A percentile compares a stretch with the other conserved stretches of the same genome.
phyloP scores from a whole-genome alignment of 2,113 vertebrate genomes.

The Brachyistius frenatus region DNA sequence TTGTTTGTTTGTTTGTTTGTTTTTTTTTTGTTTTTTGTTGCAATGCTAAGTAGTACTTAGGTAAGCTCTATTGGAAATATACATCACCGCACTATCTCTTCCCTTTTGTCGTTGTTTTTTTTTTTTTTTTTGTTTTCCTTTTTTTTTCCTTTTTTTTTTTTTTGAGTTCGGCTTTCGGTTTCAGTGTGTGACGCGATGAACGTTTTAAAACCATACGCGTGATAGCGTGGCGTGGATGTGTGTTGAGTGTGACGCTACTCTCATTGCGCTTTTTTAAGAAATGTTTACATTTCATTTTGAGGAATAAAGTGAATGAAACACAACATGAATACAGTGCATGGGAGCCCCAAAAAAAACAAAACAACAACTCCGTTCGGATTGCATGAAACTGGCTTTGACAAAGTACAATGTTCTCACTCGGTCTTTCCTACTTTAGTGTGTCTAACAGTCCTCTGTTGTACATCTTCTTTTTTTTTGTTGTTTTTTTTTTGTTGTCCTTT shows the following conservation, averaged over 20 bases:
- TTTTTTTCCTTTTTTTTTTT: no score
- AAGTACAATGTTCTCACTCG: conserved; percentile 42
- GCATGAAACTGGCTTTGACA: conserved; percentile 67
- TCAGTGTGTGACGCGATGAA: conserved; percentile 74
- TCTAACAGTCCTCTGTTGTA: conserved; percentile 39
- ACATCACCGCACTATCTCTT: conserved; percentile 75
- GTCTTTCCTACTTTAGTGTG: conserved; percentile 36
- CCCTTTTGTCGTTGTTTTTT: conserved; percentile 69
- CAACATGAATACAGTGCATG: conserved; percentile 76
- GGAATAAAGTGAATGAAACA: conserved; percentile 70
- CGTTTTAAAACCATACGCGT: conserved; percentile 45
- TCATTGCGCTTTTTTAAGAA: conserved; percentile 50
- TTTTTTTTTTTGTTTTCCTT: not conserved
- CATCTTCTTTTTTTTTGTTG: conserved; percentile 26
- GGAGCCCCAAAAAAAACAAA: conserved; percentile 31
- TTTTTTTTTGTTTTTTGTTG: conserved; percentile 60
- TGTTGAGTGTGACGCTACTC: conserved; percentile 44
- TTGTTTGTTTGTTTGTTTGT: conserved; percentile 22
- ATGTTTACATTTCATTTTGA: conserved; percentile 64
- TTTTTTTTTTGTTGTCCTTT: no score
- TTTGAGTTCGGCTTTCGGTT: conserved; percentile 62
- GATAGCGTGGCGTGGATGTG: conserved; percentile 21
- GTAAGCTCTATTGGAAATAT: conserved; percentile 84
- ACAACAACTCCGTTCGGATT: conserved; percentile 57
- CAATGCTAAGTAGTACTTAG: conserved; percentile 84